Conservation (phyloP, 2,888 invertebrate species). For the Campopleginae sp. region DNA sequence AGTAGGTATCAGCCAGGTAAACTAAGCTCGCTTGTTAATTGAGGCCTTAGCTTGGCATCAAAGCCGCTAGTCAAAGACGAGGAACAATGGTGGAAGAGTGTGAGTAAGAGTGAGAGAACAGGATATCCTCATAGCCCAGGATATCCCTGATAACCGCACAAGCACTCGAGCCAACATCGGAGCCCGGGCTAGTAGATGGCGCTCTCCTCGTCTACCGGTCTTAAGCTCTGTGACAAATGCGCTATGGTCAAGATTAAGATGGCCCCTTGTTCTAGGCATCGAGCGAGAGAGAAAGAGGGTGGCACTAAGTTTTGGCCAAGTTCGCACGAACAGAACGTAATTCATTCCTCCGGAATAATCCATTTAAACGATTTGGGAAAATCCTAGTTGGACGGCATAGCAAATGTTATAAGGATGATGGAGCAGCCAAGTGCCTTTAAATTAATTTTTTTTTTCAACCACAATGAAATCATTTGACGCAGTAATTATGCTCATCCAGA, state of each 20-base stretch:
- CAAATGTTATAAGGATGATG: background rate
- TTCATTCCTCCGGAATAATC: constrained; percentile 1
- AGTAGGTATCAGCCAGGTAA: constrained; percentile 64
- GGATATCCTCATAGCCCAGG: constrained; percentile 41
- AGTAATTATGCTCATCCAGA: background rate
- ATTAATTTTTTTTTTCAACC: background rate
- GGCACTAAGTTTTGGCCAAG: background rate
- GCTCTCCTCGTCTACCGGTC: constrained; percentile 39
- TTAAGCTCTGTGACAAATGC: constrained; percentile 52
- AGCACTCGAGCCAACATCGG: constrained; percentile 51
- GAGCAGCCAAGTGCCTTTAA: background rate
- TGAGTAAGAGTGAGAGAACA: constrained; percentile 17
- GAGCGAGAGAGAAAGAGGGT: background rate
- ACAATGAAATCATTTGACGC: background rate
- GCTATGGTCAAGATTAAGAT: constrained; percentile 29
- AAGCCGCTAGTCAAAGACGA: constrained; percentile 41
- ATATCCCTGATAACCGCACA: constrained; percentile 65
- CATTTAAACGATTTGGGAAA: background rate
- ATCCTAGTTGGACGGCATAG: background rate
- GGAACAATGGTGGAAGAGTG: constrained; percentile 21
- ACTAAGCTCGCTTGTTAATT: constrained; percentile 67
- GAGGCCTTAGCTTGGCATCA: constrained; percentile 64
- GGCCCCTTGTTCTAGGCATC: background rate
- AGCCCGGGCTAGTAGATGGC: constrained; percentile 24
- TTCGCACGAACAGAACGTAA: background rate